Evolutionary conservation across 2,888 invertebrate species (phyloP).

Genomic region (Hyppa rectilinea): DNA sequence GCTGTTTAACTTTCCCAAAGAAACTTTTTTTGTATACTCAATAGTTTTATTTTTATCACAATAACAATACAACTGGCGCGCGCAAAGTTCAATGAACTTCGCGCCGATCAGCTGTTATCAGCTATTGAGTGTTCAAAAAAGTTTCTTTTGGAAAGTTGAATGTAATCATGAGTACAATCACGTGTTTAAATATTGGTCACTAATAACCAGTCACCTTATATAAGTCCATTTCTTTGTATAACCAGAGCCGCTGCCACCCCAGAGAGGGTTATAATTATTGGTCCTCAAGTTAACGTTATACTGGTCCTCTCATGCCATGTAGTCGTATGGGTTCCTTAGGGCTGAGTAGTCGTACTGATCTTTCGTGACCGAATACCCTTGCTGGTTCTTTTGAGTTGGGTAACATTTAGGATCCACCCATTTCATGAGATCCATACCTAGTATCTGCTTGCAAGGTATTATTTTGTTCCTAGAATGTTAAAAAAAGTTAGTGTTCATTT

Average conservation of each 20-base stretch:
- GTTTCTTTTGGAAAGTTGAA: too few species aligned
- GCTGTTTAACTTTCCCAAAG: too few species aligned
- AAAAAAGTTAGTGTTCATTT: conserved; percentile 6
- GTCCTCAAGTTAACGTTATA: conserved; percentile 31
- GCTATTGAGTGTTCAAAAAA: too few species aligned
- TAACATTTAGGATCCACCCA: conserved; percentile 59
- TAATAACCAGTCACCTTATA: too few species aligned
- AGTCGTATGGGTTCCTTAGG: background rate
- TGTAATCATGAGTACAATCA: too few species aligned
- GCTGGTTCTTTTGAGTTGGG: conserved; percentile 8
- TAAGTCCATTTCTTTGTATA: conserved; percentile 36
- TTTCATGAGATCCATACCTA: conserved; percentile 51
- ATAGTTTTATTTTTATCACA: too few species aligned
- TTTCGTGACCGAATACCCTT: conserved; percentile 15
- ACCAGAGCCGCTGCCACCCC: conserved; percentile 21
- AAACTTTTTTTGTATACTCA: too few species aligned
- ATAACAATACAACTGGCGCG: too few species aligned
- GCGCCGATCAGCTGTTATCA: too few species aligned
- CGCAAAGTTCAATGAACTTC: too few species aligned
- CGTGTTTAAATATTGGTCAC: too few species aligned
- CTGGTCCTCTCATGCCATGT: background rate
- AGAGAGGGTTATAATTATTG: conserved; percentile 27
- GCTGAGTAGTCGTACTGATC: background rate
- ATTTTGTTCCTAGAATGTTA: conserved; percentile 57
- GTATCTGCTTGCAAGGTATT: conserved; percentile 56